A percentile compares a stretch with the other conserved stretches of the same genome.
Evolutionary conservation across 2,888 invertebrate genomes (phyloP).

Genomic region (Synergus gifuensis): DNA sequence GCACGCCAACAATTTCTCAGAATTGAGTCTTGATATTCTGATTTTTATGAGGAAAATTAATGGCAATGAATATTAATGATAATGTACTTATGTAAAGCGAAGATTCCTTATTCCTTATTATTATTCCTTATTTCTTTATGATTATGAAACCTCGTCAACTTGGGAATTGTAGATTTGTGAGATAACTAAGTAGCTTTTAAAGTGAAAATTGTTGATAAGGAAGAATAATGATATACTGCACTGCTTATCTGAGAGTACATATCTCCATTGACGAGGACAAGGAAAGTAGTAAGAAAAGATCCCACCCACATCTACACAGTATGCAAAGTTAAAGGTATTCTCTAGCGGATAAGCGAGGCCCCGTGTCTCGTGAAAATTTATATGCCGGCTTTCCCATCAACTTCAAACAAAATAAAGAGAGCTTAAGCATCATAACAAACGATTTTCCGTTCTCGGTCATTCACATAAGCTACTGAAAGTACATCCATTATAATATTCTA

Average conservation of each 20-base stretch:
- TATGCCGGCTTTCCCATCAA: constrained; percentile 37
- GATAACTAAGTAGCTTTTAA: not conserved
- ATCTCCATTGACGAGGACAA: constrained; percentile 27
- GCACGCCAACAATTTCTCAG: not conserved
- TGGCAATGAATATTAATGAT: not conserved
- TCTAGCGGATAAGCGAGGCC: constrained; percentile 14
- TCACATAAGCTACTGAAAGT: not conserved
- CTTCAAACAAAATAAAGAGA: constrained; percentile 30
- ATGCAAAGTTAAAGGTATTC: constrained; percentile 40
- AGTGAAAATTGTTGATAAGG: not conserved
- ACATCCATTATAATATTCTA: not conserved
- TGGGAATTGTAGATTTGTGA: not conserved
- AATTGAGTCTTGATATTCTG: not conserved
- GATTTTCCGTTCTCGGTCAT: not conserved
- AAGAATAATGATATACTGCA: constrained; percentile 5
- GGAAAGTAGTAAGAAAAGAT: constrained; percentile 19
- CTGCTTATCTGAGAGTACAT: constrained; percentile 5
- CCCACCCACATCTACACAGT: not conserved
- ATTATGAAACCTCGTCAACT: not conserved
- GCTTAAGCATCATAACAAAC: constrained; percentile 18
- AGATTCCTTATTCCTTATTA: not conserved
- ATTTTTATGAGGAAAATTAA: not conserved
- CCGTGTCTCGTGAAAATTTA: constrained; percentile 23
- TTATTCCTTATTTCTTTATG: no score
- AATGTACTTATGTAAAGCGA: not conserved